Evolutionary conservation across 1,140 invertebrate genomes (phyloP).

Genomic region (Danaus melanippus): DNA sequence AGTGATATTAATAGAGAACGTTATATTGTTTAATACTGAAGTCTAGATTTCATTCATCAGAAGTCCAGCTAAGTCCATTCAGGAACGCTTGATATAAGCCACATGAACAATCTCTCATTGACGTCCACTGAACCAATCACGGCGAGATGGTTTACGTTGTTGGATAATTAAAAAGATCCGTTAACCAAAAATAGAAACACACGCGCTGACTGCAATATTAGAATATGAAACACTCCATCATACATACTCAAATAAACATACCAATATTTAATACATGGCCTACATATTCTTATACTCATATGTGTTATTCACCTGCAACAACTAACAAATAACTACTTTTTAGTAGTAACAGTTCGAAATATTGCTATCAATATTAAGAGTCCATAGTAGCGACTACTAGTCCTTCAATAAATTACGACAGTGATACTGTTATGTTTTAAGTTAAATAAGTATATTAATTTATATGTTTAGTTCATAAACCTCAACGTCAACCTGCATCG

Average conservation of each 20-base stretch:
- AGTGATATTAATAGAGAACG: too few species aligned
- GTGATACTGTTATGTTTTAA: too few species aligned
- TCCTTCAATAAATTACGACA: too few species aligned
- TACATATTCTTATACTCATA: conserved; percentile 18
- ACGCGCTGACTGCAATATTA: not conserved
- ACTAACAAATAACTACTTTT: not conserved
- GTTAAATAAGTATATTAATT: too few species aligned
- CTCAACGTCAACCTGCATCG: conserved; percentile 5
- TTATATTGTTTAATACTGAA: too few species aligned
- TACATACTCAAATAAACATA: too few species aligned
- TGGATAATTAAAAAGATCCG: conserved; percentile 43
- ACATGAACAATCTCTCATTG: conserved; percentile 41
- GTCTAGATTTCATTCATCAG: not conserved
- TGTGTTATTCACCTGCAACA: not conserved
- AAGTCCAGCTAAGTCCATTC: conserved; percentile 18
- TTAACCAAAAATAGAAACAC: conserved; percentile 19
- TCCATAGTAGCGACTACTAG: too few species aligned
- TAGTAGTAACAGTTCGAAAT: too few species aligned
- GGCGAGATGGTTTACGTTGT: conserved; percentile 36
- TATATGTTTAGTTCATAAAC: too few species aligned
- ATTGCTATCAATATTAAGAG: too few species aligned
- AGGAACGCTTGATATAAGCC: conserved; percentile 43
- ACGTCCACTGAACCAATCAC: conserved; percentile 48
- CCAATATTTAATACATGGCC: conserved; percentile 1
- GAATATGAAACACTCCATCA: too few species aligned